Percentiles rank a stretch among this genome's conserved stretches.
Evolutionary conservation across 2,113 vertebrate genomes (phyloP).

Genomic region (Arothron firmamentum): DNA sequence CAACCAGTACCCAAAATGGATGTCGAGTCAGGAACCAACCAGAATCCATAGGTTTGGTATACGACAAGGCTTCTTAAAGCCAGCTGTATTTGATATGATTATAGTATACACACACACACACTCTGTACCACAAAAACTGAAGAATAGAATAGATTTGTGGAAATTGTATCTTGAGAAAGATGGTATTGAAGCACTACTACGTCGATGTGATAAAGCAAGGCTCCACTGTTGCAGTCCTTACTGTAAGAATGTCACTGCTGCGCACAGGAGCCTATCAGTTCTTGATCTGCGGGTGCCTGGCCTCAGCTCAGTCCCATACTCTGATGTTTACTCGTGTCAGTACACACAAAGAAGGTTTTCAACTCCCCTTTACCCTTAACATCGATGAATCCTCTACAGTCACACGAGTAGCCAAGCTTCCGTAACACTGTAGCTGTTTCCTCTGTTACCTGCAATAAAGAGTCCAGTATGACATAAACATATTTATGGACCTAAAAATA

Average conservation of each 20-base stretch:
- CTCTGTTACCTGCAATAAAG: slow-evolving; percentile 83
- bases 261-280: slow-evolving; percentile 15
- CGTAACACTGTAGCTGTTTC: slow-evolving; percentile 85
- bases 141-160: no score
- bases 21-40: slow-evolving; percentile 40
- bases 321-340: slow-evolving; percentile 91
- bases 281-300: neutral
- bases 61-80: neutral
- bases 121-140: neutral
- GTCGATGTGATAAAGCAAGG: no score
- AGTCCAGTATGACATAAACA: neutral
- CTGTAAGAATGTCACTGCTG: no score
- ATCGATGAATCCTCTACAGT: slow-evolving; percentile 90
- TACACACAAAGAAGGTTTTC: slow-evolving; percentile 93
- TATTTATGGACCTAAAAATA: no score
- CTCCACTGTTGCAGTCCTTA: no score
- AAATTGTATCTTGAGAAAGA: no score
- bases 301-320: slow-evolving; percentile 85
- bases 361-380: slow-evolving; percentile 98
- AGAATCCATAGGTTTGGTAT: slow-evolving; percentile 35
- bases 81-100: slow-evolving; percentile 28
- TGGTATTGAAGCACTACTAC: no score
- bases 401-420: slow-evolving; percentile 88
- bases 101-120: neutral
- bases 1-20: slow-evolving; percentile 5